A percentile compares a stretch with the other conserved stretches of the same genome.
These are phyloP conservation scores for Synodontis membranacea DNA, from an alignment of 2,113 vertebrate species.

Conservation along the genomic window DNA sequence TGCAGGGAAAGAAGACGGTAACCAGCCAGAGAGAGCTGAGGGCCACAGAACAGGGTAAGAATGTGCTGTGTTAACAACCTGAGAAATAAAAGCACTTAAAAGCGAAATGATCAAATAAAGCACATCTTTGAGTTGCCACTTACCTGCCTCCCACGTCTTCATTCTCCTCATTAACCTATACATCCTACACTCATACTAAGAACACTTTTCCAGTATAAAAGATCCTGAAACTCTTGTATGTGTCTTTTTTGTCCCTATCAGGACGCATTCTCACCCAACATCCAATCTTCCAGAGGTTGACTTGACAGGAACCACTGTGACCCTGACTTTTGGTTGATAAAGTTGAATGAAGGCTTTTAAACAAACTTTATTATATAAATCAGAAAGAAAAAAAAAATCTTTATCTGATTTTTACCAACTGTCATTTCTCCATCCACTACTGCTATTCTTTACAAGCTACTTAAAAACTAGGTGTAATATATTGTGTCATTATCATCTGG, in stretches of 20 bases:
- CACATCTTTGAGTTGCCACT: too few species aligned
- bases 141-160: too few species aligned
- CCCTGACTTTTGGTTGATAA: neutral
- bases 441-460: conserved; percentile 18
- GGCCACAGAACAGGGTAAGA: too few species aligned
- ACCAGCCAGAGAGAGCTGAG: too few species aligned
- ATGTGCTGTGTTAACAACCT: too few species aligned
- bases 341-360: neutral
- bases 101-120: too few species aligned
- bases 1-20: too few species aligned
- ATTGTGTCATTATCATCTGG: conserved; percentile 20
- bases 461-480: conserved; percentile 14
- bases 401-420: neutral
- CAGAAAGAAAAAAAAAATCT: too few species aligned
- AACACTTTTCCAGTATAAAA: neutral
- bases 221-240: neutral
- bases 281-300: neutral
- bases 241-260: neutral
- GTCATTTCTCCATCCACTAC: neutral
- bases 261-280: neutral
- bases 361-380: neutral
- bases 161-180: too few species aligned
- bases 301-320: neutral
- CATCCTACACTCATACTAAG: too few species aligned
- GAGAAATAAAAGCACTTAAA: too few species aligned